A percentile compares a stretch with the other conserved stretches of the same genome.
Conservation (phyloP, 1,140 invertebrate species). For the Drosophila punjabiensis region DNA sequence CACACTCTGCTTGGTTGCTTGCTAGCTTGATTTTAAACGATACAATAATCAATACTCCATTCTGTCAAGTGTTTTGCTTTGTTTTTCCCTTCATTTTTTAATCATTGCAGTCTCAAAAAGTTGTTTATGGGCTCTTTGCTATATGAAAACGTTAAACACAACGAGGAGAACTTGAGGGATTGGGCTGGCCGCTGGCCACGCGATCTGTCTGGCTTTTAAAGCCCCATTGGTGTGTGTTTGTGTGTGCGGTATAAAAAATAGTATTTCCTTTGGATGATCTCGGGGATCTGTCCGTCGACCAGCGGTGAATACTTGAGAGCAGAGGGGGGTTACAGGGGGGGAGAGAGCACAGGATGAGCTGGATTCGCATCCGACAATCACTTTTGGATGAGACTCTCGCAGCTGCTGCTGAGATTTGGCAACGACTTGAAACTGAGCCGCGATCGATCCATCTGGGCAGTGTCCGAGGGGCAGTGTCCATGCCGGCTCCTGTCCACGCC, state of each 20-base stretch:
- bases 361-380: slow-evolving; percentile 65
- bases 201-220: slow-evolving; percentile 33
- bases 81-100: slow-evolving; percentile 40
- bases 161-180: slow-evolving; percentile 17
- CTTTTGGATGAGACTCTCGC: slow-evolving; percentile 87
- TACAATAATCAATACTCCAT: slow-evolving; percentile 35
- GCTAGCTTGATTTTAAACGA: slow-evolving; percentile 37
- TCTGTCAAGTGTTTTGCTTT: slow-evolving; percentile 37
- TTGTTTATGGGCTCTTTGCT: slow-evolving; percentile 75
- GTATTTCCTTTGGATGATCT: slow-evolving; percentile 37
- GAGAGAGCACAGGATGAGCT: slow-evolving; percentile 9
- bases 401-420: slow-evolving; percentile 89
- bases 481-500: slow-evolving; percentile 48
- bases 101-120: slow-evolving; percentile 81
- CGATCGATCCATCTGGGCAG: slow-evolving; percentile 66
- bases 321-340: slow-evolving; percentile 13
- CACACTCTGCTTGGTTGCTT: slow-evolving; percentile 12
- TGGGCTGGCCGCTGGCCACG: slow-evolving; percentile 28
- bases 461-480: slow-evolving; percentile 36
- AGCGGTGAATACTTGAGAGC: slow-evolving; percentile 61
- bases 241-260: slow-evolving; percentile 58
- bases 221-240: slow-evolving; percentile 43
- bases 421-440: slow-evolving; percentile 87
- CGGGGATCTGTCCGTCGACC: slow-evolving; percentile 38
- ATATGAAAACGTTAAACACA: slow-evolving; percentile 28